Conservation (phyloP, 2,888 invertebrate genomes). For the Lycaena phlaeas region DNA sequence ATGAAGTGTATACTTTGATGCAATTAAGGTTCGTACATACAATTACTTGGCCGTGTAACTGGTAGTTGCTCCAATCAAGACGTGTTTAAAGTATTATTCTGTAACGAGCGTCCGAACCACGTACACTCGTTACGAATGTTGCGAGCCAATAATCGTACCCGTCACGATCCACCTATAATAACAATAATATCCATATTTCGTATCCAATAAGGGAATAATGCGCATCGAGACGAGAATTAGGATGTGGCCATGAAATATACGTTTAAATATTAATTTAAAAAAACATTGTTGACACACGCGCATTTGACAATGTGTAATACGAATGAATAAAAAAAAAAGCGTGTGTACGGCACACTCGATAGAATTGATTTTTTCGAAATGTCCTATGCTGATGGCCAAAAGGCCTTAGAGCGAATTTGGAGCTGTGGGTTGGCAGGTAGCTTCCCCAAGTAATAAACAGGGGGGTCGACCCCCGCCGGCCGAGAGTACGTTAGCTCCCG, state of each 20-base stretch:
- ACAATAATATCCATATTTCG: slow-evolving; percentile 69
- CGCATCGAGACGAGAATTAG: slow-evolving; percentile 44
- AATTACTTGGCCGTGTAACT: slow-evolving; percentile 14
- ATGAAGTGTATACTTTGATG: slow-evolving; percentile 8
- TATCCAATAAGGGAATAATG: slow-evolving; percentile 61
- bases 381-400: too few relatives aligned
- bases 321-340: too few relatives aligned
- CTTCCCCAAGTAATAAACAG: too few relatives aligned
- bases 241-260: slow-evolving; percentile 37
- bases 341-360: too few relatives aligned
- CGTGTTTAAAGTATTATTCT: slow-evolving; percentile 21
- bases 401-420: too few relatives aligned
- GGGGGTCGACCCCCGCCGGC: too few relatives aligned
- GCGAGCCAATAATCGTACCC: slow-evolving; percentile 33
- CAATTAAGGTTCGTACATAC: slow-evolving; percentile 13
- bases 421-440: too few relatives aligned
- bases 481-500: too few relatives aligned
- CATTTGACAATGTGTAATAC: not conserved
- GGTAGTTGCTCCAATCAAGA: slow-evolving; percentile 20
- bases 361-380: too few relatives aligned
- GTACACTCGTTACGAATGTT: slow-evolving; percentile 26
- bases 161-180: slow-evolving; percentile 57
- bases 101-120: slow-evolving; percentile 22
- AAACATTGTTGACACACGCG: not conserved
- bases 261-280: slow-evolving; percentile 11